phyloP scores from a whole-genome alignment of 2,888 invertebrate species.

The Margaritifera margaritifera region DNA sequence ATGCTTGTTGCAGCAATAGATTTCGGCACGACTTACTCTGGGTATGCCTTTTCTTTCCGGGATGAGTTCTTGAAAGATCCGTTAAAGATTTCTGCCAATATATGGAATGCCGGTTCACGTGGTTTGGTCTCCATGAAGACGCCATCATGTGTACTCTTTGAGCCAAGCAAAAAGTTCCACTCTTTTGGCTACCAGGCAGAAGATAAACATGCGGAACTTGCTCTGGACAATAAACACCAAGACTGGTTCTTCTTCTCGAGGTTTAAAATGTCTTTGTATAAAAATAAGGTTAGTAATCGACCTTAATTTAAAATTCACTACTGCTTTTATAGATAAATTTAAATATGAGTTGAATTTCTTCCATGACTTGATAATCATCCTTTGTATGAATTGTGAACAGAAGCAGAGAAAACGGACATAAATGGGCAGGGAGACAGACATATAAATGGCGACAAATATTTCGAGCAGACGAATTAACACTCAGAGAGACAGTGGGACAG shows the following conservation, averaged over 20 bases:
- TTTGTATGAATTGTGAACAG: too few species aligned
- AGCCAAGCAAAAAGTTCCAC: background rate
- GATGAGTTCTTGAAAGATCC: slow-evolving; percentile 1
- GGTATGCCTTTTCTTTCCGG: background rate
- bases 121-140: background rate
- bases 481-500: too few species aligned
- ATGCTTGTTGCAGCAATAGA: slow-evolving; percentile 3
- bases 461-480: too few species aligned
- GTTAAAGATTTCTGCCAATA: background rate
- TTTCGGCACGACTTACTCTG: slow-evolving; percentile 3
- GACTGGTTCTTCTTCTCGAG: slow-evolving; percentile 4
- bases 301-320: too few species aligned
- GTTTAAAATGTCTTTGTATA: slow-evolving; percentile 5
- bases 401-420: too few species aligned
- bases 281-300: background rate
- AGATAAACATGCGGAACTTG: slow-evolving; percentile 1
- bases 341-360: too few species aligned
- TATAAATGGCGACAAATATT: too few species aligned
- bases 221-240: background rate
- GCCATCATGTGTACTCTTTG: slow-evolving; percentile 4
- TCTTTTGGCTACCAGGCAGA: slow-evolving; percentile 5
- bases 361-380: too few species aligned
- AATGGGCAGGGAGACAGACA: too few species aligned
- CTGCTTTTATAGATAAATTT: too few species aligned
- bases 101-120: slow-evolving; percentile 1